Evolutionary conservation across 2,113 vertebrate species (phyloP), one percentile per base, ranked within the genome.

Genomic region (Myotis lucifugus): DNA sequence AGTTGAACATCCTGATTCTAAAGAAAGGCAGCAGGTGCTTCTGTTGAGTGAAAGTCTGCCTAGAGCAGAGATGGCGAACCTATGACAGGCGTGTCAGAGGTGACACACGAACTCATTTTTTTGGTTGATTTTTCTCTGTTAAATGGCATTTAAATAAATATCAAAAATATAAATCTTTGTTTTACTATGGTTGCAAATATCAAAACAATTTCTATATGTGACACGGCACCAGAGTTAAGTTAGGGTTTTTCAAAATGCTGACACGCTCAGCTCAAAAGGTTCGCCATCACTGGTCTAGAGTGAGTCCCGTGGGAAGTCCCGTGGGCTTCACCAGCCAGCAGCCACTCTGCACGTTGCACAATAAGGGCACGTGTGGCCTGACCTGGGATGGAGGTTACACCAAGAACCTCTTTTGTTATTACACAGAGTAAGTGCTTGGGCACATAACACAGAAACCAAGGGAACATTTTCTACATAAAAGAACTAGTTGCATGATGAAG

Each of bases 361-460:
- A 23, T 15, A 1, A 12, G 48, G 25, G n/a, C 21, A 50, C 15
- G 0, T 3, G 40, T 3, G 61, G 37, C 3, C 18, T 6, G 18
- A n/a, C 0, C 2, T 5, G 52, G 54, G 78, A n/a, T 14, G 5
- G 66, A 59, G 74, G 48, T 21, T 2, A 66, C 27, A 42, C 0
- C 4, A 52, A n/a, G 34, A 32, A 14, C 23, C 1, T 48, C 67
- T 88, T 27, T 7, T 11, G 0, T 64, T 54, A 34, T 21, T 52
- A 78, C 15, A 25, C 9, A 8, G 83, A 79, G 27, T 27, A 61
- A 96, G 77, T 13, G 18, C 72, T 92, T 81, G 67, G 77, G 92
- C 85, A 83, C 54, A 91, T 84, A 76, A 72, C 8, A 78, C 32
- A 78, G 77, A 96, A 97, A 88, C 37, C 94, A 93, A 85, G 40